Evolutionary conservation across 2,797 vertebrate species (phyloP).

Genomic region (Acrocephalus scirpaceus): DNA sequence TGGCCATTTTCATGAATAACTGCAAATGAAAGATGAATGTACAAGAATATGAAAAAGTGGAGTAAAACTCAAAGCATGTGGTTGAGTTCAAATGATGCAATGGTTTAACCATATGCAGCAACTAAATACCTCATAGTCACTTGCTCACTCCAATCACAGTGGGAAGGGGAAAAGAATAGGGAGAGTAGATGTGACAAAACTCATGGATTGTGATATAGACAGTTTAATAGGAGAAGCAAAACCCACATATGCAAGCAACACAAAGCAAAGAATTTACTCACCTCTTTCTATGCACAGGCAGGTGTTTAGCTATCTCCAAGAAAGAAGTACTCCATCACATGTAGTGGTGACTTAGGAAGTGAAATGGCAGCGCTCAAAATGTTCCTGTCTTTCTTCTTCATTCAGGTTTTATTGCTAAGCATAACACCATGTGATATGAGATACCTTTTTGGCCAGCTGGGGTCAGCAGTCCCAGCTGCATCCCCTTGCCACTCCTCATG

Average conservation of each 20-base stretch:
- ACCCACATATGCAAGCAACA: not conserved
- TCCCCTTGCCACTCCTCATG: fast-evolving
- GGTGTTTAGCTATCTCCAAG: not conserved
- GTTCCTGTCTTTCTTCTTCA: not conserved
- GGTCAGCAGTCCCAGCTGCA: not conserved
- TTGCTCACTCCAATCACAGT: not conserved
- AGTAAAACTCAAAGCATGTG: not conserved
- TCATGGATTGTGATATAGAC: no score
- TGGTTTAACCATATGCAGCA: not conserved
- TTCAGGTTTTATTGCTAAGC: not conserved
- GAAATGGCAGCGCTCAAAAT: fast-evolving
- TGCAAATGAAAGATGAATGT: not conserved
- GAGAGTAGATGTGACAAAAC: not conserved
- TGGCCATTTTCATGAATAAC: not conserved
- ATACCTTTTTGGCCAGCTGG: not conserved
- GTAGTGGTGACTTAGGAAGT: no score
- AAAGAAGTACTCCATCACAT: not conserved
- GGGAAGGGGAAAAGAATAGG: fast-evolving
- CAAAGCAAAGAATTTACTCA: not conserved
- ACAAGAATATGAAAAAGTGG: not conserved
- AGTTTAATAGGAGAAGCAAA: not conserved
- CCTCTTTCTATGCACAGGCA: not conserved
- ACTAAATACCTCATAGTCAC: fast-evolving
- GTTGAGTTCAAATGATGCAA: not conserved
- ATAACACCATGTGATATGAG: not conserved